phyloP scores from a whole-genome alignment of 2,888 invertebrate species.

The Drosophila colorata region DNA sequence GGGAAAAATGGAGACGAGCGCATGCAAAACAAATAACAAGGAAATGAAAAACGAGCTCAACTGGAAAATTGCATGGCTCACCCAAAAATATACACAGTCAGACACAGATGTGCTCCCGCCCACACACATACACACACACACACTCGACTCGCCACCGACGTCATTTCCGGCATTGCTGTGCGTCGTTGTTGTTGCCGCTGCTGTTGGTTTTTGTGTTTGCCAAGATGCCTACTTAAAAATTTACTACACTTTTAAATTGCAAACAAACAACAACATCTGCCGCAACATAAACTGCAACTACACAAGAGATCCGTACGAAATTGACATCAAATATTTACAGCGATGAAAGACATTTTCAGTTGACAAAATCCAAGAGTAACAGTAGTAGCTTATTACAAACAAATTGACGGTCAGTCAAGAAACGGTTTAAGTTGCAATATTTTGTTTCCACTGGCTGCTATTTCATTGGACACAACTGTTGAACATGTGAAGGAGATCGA shows the following conservation, averaged over 20 bases:
- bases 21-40: conserved; percentile 77
- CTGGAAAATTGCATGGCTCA: conserved; percentile 73
- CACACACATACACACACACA: conserved; percentile 30
- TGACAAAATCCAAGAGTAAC: conserved; percentile 19
- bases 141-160: conserved; percentile 66
- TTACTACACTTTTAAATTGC: conserved; percentile 65
- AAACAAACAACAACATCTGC: conserved; percentile 36
- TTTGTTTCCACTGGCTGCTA: neutral
- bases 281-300: conserved; percentile 6
- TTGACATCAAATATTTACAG: conserved; percentile 67
- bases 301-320: conserved; percentile 36
- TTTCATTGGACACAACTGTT: neutral
- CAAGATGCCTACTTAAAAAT: conserved; percentile 68
- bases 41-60: conserved; percentile 80
- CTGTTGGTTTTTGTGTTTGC: conserved; percentile 35
- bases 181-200: conserved; percentile 8
- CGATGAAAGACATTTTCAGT: conserved; percentile 68
- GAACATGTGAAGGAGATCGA: neutral
- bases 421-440: neutral
- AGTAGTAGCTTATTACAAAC: conserved; percentile 13
- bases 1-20: conserved; percentile 18
- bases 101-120: conserved; percentile 12
- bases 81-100: conserved; percentile 30
- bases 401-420: conserved; percentile 46
- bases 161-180: conserved; percentile 64